phyloP scores from a whole-genome alignment of 2,888 invertebrate genomes.

The Drosophila austrosaltans region DNA sequence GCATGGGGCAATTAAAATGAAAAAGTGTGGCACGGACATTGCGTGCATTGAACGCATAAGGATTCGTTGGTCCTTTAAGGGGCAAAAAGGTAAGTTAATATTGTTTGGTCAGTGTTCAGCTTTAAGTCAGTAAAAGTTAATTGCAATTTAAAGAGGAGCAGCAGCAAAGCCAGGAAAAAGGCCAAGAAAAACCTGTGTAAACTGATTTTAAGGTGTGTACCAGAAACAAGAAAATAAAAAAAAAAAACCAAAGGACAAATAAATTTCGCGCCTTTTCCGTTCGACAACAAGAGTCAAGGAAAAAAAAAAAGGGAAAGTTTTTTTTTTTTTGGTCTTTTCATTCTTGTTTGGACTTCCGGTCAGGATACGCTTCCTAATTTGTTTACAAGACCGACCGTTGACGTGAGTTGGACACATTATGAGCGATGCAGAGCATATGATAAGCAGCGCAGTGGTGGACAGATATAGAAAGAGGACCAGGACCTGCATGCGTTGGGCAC shows the following conservation, averaged over 20 bases:
- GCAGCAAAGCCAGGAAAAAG: conserved; percentile 6
- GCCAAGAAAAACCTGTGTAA: conserved; percentile 29
- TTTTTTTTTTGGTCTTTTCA: conserved; percentile 29
- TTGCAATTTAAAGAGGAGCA: conserved; percentile 71
- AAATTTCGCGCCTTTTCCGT: conserved; percentile 79
- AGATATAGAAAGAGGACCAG: conserved; percentile 3
- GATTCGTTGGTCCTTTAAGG: conserved; percentile 2
- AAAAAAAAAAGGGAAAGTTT: conserved; percentile 60
- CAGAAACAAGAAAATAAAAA: conserved; percentile 32
- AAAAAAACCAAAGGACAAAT: conserved; percentile 54
- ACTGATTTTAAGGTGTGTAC: conserved; percentile 70
- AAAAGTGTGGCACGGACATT: conserved; percentile 62
- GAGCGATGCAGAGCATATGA: conserved; percentile 65
- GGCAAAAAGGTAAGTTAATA: not conserved
- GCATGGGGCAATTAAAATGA: conserved; percentile 71
- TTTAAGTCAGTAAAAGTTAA: conserved; percentile 60
- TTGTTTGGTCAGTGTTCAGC: conserved; percentile 19
- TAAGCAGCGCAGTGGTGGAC: conserved; percentile 60
- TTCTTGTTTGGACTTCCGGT: conserved; percentile 60
- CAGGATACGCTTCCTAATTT: conserved; percentile 76
- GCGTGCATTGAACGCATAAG: conserved; percentile 67
- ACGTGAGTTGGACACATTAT: conserved; percentile 71
- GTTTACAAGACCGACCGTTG: conserved; percentile 64
- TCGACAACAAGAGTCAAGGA: conserved; percentile 32
- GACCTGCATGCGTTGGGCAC: conserved; percentile 13